phyloP scores from a whole-genome alignment of 2,888 invertebrate species.

The Hanleya hanleyi region DNA sequence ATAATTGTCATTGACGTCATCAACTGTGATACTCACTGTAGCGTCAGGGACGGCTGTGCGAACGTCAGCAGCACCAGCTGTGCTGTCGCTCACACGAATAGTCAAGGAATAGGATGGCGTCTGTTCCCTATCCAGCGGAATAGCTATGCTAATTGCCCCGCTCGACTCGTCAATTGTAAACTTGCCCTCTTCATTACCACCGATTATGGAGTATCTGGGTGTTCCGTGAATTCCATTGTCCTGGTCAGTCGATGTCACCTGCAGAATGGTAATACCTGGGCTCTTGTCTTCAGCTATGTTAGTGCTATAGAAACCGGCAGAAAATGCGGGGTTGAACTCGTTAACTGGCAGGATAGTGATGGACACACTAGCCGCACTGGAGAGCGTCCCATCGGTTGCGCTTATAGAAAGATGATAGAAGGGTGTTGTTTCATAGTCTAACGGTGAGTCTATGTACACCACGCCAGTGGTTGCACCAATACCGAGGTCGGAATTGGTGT shows the following conservation, averaged over 20 bases:
- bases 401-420: slow-evolving; percentile 33
- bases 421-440: slow-evolving; percentile 44
- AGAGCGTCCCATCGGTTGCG: not conserved
- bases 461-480: slow-evolving; percentile 45
- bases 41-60: not conserved
- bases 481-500: slow-evolving; percentile 35
- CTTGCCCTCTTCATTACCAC: not conserved
- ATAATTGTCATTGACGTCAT: slow-evolving; percentile 57
- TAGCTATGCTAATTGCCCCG: not conserved
- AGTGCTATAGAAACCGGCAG: slow-evolving; percentile 35
- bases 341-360: not conserved
- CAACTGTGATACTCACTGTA: slow-evolving; percentile 37
- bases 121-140: not conserved
- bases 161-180: not conserved
- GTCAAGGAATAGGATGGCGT: not conserved
- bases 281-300: slow-evolving; percentile 50
- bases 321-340: not conserved
- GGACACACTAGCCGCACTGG: not conserved
- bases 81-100: not conserved
- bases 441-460: slow-evolving; percentile 29
- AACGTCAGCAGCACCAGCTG: not conserved
- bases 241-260: slow-evolving; percentile 48
- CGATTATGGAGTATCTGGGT: not conserved
- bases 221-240: slow-evolving; percentile 43
- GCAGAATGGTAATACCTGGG: slow-evolving; percentile 44